Evolutionary conservation across 2,113 vertebrate species (phyloP).

Genomic region (Phodopus roborovskii): DNA sequence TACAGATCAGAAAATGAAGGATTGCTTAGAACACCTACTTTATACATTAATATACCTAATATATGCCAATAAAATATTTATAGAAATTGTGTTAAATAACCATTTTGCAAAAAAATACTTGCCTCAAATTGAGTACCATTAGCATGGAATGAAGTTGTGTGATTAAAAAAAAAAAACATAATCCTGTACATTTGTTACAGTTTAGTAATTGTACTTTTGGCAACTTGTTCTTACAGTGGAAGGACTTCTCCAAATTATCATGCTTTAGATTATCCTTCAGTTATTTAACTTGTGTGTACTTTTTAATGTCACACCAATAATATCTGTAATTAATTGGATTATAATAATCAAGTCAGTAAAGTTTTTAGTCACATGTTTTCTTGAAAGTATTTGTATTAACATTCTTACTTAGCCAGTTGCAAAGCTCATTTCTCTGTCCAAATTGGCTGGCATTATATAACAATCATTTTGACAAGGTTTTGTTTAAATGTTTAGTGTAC

Average conservation of each 20-base stretch:
- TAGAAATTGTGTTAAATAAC: not conserved
- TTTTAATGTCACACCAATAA: not conserved
- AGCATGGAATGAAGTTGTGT: not conserved
- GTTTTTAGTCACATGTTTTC: not conserved
- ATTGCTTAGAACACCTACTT: not conserved
- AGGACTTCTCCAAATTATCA: not conserved
- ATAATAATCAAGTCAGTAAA: not conserved
- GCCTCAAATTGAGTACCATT: not conserved
- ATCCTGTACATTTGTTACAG: not conserved
- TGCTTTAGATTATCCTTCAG: not conserved
- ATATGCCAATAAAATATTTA: not conserved
- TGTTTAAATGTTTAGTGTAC: not conserved
- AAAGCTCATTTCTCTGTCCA: not conserved
- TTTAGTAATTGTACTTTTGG: not conserved
- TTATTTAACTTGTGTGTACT: not conserved
- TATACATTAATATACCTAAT: not conserved
- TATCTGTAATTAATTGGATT: not conserved
- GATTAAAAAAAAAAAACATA: not conserved
- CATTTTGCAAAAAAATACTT: not conserved
- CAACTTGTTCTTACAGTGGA: not conserved
- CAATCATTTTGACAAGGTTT: not conserved
- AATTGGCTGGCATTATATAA: not conserved
- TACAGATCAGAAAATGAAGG: not conserved
- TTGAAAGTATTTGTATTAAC: constrained; percentile 3
- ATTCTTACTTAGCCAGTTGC: not conserved